phyloP scores from a whole-genome alignment of 2,797 vertebrate species.

The Chaunax sp. region DNA sequence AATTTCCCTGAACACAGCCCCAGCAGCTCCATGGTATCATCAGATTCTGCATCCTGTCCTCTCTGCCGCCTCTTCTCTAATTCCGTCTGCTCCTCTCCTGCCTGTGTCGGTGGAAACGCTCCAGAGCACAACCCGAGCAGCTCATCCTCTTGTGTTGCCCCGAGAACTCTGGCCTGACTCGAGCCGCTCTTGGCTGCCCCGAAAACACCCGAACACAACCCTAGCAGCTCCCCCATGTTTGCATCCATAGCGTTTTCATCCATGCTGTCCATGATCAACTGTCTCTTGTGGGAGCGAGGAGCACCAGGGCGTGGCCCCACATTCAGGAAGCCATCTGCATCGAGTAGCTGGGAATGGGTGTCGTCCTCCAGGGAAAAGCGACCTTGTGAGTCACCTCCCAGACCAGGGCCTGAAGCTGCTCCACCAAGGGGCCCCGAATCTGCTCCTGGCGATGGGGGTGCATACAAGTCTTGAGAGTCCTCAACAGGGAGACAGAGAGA shows the following conservation, averaged over 20 bases:
- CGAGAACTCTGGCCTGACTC: neutral
- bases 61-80: neutral
- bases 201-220: slow-evolving; percentile 90
- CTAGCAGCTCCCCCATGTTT: slow-evolving; percentile 95
- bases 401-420: slow-evolving; percentile 72
- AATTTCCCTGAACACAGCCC: slow-evolving; percentile 91
- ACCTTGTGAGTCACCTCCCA: slow-evolving; percentile 87
- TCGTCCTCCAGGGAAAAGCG: slow-evolving; percentile 95
- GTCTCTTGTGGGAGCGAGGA: slow-evolving; percentile 88
- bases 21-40: slow-evolving; percentile 85
- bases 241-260: slow-evolving; percentile 99
- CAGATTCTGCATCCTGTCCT: slow-evolving; percentile 36
- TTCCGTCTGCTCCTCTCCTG: slow-evolving; percentile 35
- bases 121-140: slow-evolving; percentile 93
- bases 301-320: slow-evolving; percentile 75
- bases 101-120: slow-evolving; percentile 83
- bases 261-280: slow-evolving; percentile 89
- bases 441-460: slow-evolving; percentile 81
- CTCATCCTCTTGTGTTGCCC: slow-evolving; percentile 83
- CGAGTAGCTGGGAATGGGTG: slow-evolving; percentile 95
- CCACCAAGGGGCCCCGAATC: slow-evolving; percentile 81
- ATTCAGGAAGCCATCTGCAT: slow-evolving; percentile 92
- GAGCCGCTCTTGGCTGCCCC: neutral
- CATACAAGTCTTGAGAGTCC: slow-evolving; percentile 87
- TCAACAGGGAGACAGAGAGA: slow-evolving; percentile 92